A percentile compares a stretch with the other conserved stretches of the same genome.
Conservation (phyloP, 1,140 invertebrate species). For the Apis laboriosa region DNA sequence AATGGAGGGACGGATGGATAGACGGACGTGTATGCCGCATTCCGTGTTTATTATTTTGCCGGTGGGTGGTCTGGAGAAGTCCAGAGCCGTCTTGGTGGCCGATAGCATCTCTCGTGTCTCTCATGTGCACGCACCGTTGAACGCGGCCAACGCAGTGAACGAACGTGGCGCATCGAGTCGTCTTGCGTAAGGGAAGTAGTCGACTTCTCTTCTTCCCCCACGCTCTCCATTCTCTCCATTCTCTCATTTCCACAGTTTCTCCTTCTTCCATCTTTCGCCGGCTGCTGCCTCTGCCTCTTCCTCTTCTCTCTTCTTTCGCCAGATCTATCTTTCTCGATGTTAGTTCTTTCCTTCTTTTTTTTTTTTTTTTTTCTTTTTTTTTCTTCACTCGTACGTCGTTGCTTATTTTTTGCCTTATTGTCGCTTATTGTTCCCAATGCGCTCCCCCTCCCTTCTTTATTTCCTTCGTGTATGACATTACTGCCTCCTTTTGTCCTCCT, state of each 20-base stretch:
- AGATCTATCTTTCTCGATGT: neutral
- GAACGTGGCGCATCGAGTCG: conserved; percentile 58
- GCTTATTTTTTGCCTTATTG: conserved; percentile 2
- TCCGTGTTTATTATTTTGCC: conserved; percentile 78
- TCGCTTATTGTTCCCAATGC: conserved; percentile 10
- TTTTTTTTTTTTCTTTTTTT: neutral
- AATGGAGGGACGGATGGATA: conserved; percentile 49
- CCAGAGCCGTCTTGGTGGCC: conserved; percentile 74
- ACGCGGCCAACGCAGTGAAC: conserved; percentile 56
- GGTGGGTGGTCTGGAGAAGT: conserved; percentile 77
- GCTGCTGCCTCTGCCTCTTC: neutral
- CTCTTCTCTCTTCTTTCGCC: neutral
- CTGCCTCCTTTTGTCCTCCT: neutral
- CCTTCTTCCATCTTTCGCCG: conserved; percentile 2
- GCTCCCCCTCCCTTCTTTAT: neutral
- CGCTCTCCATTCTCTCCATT: neutral
- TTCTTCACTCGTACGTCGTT: neutral
- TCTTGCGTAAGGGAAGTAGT: conserved; percentile 72
- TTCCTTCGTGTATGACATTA: conserved; percentile 15
- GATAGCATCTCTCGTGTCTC: conserved; percentile 76
- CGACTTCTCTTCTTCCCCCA: conserved; percentile 41
- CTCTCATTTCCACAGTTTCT: neutral
- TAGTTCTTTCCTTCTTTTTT: neutral
- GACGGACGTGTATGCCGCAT: conserved; percentile 71
- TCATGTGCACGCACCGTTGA: conserved; percentile 75